Evolutionary conservation across 2,113 vertebrate species (phyloP), one percentile per base, ranked within the genome.

Genomic region (Phyllopteryx taeniolatus): DNA sequence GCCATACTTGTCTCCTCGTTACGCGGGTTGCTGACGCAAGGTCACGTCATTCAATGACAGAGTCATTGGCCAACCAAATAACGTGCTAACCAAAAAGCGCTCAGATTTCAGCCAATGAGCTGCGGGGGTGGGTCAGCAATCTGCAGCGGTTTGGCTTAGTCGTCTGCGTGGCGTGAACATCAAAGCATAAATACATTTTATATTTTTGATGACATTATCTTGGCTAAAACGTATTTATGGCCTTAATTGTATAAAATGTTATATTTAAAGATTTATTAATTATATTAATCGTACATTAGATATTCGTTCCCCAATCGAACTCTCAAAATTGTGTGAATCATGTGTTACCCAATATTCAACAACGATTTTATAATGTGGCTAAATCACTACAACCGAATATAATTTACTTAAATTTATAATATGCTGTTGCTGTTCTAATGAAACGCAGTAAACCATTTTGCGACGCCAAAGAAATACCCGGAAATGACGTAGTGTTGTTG

Each of bases 1-100:
- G 93, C 93, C 93, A 94, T 94, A 77, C 90, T 94, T 92, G 80
- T 86, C 86, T 83, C 67, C 79, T 83, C 74, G 8, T 1, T 13
- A 80, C 78, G 80, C 68, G 8, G 2, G 0, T 39, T 39, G 4
- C 35, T 39, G 35, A 39, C 35, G 35, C 35, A 39, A 39, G 0
- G 35, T 5, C 6, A 5, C 35, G 35, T 39, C 6, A 39, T 39
- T 67, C 8, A 88, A 7, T 79, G 89, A 83, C 77, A 20, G 2
- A 0, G 4, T 0, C 4, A 11, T n/a, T 46, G 1, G 63, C 91
- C 92, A 91, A 88, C 89, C 80, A 75, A 8, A 51, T 3, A 22
- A 2, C 2, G 59, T 20, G 22, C 0, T 4, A 3, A 19, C 9
- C 8, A n/a, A 15, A 5, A 20, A 65, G 2, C 19, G 69, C 63